These are phyloP conservation scores for Sarcophaga subvicina DNA, from an alignment of 2,888 invertebrate species.

Conservation along the genomic window DNA sequence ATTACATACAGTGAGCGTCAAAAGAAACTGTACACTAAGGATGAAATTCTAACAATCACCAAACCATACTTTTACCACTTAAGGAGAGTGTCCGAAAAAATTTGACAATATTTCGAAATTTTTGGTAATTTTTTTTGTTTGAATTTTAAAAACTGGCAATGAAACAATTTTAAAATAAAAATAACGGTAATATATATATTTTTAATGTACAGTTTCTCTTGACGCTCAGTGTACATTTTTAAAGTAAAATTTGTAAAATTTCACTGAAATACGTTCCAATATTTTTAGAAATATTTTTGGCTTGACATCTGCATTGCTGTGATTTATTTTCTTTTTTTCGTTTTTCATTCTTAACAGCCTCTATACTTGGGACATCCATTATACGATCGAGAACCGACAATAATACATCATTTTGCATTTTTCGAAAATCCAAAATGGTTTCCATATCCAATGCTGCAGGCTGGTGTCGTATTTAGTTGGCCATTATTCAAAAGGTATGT, in stretches of 20 bases:
- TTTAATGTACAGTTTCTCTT: too few relatives aligned
- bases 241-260: neutral
- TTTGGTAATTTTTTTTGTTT: too few relatives aligned
- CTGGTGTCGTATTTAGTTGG: slow-evolving; percentile 89
- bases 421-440: slow-evolving; percentile 88
- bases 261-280: neutral
- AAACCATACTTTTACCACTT: too few relatives aligned
- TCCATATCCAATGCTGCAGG: slow-evolving; percentile 90
- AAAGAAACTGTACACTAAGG: too few relatives aligned
- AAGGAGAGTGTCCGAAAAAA: too few relatives aligned
- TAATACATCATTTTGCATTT: slow-evolving; percentile 95
- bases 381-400: slow-evolving; percentile 90
- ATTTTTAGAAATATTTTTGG: neutral
- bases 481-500: slow-evolving; percentile 86
- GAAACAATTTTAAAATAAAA: too few relatives aligned
- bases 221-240: too few relatives aligned
- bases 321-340: neutral
- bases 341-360: slow-evolving; percentile 81
- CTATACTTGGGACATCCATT: slow-evolving; percentile 90
- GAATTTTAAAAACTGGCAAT: too few relatives aligned
- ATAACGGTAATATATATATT: too few relatives aligned
- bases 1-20: too few relatives aligned
- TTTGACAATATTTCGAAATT: too few relatives aligned
- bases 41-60: too few relatives aligned
- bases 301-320: neutral